Evolutionary conservation across 35 echinoderm and acorn worm genomes (phyloP).

Genomic region (Patiria miniata): DNA sequence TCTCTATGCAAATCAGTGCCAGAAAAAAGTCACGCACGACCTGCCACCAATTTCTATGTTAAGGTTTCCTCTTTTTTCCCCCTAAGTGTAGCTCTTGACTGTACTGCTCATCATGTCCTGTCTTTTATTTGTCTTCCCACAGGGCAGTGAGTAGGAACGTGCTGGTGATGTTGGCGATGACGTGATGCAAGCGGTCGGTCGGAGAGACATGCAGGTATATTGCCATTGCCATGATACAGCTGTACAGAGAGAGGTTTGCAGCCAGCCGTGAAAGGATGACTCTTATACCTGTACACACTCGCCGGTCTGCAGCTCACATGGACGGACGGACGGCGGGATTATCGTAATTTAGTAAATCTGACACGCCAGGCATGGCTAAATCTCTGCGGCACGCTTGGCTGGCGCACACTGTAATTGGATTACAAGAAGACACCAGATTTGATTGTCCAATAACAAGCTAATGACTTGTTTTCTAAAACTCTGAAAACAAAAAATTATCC

Average conservation of each 20-base stretch:
- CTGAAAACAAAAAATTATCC: too few species aligned
- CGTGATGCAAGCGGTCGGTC: not conserved
- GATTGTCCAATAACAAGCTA: too few species aligned
- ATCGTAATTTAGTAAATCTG: too few species aligned
- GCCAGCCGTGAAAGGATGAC: slow-evolving; percentile 9
- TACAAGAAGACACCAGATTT: too few species aligned
- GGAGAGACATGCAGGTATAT: not conserved
- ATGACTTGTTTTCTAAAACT: too few species aligned
- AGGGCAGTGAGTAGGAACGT: not conserved
- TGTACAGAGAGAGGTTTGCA: slow-evolving; percentile 19
- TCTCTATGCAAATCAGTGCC: not conserved
- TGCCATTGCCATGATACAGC: not conserved
- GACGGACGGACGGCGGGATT: too few species aligned
- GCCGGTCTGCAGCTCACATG: too few species aligned
- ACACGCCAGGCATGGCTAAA: too few species aligned
- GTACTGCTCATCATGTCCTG: not conserved
- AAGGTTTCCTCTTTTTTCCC: not conserved
- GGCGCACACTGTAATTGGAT: too few species aligned
- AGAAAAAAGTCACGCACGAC: not conserved
- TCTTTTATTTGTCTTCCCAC: not conserved
- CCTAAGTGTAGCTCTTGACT: not conserved
- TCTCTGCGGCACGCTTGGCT: too few species aligned
- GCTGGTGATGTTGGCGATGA: slow-evolving; percentile 4
- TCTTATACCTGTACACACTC: not conserved
- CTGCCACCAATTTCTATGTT: not conserved